Evolutionary conservation across 2,797 vertebrate genomes (phyloP).

Genomic region (Argentina silus): DNA sequence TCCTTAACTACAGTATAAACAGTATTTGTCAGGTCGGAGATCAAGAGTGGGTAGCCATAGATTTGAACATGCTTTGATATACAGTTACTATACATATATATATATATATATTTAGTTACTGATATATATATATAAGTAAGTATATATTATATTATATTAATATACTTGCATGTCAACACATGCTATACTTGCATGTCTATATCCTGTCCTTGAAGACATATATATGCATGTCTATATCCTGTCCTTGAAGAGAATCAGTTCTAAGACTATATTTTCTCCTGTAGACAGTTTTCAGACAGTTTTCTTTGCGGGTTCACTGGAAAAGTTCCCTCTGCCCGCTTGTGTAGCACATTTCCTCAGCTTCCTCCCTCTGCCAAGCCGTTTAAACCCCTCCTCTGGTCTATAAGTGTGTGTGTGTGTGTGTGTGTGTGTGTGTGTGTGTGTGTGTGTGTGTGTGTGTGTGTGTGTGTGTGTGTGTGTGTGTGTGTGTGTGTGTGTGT

Average conservation of each 20-base stretch:
- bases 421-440: too few relatives aligned
- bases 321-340: constrained; percentile 47
- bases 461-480: too few relatives aligned
- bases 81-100: neutral
- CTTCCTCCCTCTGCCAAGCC: constrained; percentile 66
- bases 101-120: neutral
- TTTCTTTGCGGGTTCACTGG: constrained; percentile 54
- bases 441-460: too few relatives aligned
- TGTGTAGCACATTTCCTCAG: constrained; percentile 56
- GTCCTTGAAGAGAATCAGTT: neutral
- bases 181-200: too few relatives aligned
- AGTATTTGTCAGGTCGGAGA: neutral
- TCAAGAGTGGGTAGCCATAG: neutral
- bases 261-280: constrained; percentile 39
- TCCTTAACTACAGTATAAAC: neutral
- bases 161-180: too few relatives aligned
- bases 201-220: too few relatives aligned
- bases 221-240: neutral
- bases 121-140: too few relatives aligned
- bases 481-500: too few relatives aligned
- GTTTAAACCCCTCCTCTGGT: constrained; percentile 51
- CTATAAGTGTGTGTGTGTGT: neutral
- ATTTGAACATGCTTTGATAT: too few relatives aligned
- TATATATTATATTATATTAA: too few relatives aligned
- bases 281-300: constrained; percentile 46